Percentiles rank a stretch among this genome's conserved stretches.
These are phyloP conservation scores for Aurelia sp. DNA, from an alignment of 30 jellyfish, hydroid and myxozoan genomes.

Conservation along the genomic window DNA sequence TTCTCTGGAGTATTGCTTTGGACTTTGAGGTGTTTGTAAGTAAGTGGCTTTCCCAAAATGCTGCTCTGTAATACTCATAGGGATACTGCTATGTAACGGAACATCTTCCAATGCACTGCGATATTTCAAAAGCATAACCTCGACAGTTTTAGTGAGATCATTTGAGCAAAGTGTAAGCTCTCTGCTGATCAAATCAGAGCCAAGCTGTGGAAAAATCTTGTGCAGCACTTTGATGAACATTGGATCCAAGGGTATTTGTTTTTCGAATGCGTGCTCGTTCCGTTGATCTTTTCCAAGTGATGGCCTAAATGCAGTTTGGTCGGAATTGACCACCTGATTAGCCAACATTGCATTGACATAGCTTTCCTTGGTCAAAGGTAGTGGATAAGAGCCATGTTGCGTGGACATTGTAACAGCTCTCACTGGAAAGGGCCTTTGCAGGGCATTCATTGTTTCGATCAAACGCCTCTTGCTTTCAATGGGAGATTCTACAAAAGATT, in stretches of 20 bases:
- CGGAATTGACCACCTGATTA: slow-evolving; percentile 17
- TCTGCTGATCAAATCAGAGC: slow-evolving; percentile 48
- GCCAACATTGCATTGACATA: slow-evolving; percentile 4
- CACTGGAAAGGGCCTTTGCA: slow-evolving; percentile 56
- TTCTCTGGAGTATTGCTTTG: slow-evolving; percentile 53
- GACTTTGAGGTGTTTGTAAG: slow-evolving; percentile 42
- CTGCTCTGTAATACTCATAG: slow-evolving; percentile 18
- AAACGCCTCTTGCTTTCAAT: slow-evolving; percentile 50
- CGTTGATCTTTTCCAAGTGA: slow-evolving; percentile 9
- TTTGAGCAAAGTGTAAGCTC: slow-evolving; percentile 40
- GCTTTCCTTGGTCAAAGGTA: background rate
- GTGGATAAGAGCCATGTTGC: slow-evolving; percentile 17
- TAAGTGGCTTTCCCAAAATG: slow-evolving; percentile 10
- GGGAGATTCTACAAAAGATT: background rate
- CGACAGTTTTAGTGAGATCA: slow-evolving; percentile 59
- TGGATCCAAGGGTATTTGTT: slow-evolving; percentile 27
- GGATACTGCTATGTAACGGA: slow-evolving; percentile 13
- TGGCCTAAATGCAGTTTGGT: background rate
- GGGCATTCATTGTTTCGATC: slow-evolving; percentile 52
- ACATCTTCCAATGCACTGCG: slow-evolving; percentile 54
- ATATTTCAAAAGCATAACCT: slow-evolving; percentile 38
- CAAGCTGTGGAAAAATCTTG: slow-evolving; percentile 61
- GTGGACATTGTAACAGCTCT: slow-evolving; percentile 22
- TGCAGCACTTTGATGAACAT: slow-evolving; percentile 50
- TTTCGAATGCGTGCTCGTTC: slow-evolving; percentile 19